phyloP scores from a whole-genome alignment of 2,797 vertebrate genomes.

The Tragopan temminckii region DNA sequence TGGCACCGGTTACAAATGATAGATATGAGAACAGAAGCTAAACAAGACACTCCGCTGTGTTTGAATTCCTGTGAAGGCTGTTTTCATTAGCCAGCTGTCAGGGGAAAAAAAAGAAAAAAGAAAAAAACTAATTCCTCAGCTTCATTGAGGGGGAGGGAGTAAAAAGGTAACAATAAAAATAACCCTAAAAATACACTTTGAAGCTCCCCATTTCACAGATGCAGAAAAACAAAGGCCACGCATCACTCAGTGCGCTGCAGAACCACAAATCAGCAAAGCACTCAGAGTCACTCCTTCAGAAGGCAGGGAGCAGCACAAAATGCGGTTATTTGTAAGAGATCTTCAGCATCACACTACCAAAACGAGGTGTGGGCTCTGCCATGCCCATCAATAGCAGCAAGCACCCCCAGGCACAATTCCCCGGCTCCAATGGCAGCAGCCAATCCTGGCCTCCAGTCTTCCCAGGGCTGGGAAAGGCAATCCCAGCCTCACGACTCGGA shows the following conservation, averaged over 20 bases:
- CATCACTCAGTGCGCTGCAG: not conserved
- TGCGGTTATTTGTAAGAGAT: not conserved
- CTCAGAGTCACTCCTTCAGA: not conserved
- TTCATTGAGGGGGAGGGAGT: not conserved
- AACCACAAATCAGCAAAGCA: not conserved
- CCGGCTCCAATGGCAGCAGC: not conserved
- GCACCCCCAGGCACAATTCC: not conserved
- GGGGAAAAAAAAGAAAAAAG: not conserved
- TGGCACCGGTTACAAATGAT: not conserved
- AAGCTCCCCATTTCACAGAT: not conserved
- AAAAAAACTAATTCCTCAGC: not conserved
- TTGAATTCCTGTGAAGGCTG: not conserved
- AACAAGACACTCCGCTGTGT: not conserved
- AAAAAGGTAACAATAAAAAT: not conserved
- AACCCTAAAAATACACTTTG: not conserved
- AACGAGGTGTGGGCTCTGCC: accelerated
- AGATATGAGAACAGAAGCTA: not conserved
- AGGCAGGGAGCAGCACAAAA: not conserved
- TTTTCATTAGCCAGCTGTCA: constrained; percentile 17
- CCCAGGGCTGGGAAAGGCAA: not conserved
- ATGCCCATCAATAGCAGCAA: not conserved
- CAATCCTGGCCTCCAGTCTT: not conserved
- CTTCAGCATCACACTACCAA: not conserved
- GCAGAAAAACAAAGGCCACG: constrained; percentile 5
- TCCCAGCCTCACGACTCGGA: accelerated